Base-by-base conservation (phyloP, 2,797 vertebrate species). In the Triplophysa yarkandensis region DNA sequence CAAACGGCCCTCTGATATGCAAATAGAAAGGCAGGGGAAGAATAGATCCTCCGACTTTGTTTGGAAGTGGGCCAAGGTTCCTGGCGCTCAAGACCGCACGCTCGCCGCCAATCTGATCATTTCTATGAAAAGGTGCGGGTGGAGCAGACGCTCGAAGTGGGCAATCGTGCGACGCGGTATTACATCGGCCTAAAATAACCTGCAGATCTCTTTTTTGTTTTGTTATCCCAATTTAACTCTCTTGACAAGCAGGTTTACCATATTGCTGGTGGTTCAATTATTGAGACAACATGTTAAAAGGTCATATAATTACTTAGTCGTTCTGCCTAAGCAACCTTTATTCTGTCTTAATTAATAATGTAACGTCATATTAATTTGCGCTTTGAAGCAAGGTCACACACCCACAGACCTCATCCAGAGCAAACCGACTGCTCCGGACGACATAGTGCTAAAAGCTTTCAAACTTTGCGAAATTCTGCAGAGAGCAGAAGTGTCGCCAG, bases 1-100 rank as follows among this genome's bases (percentile, higher is more conserved):
- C 97, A 98, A 95, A 97, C 94, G 88, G 85, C 90, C 90, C 90
- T 97, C 94, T 98, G 96, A 97, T 96, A 95, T 97, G 96, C 93
- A 95, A 96, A 98, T 97, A 82, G 80, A 84, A 87, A 90, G 90
- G 85, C 88, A 82, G 84, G 89, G 86, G 90, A 93, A 94, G 92
- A 93, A 91, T 89, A 91, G 91, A 89, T 93, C 88, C 90, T 91
- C 89, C 86, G 87, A 88, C 87, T 90, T 92, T 92, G 91, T 94
- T 95, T 94, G 94, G 93, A 95, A 92, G 88, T 92, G 83, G 91
- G 93, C 93, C 94, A 94, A 94, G 90, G 89, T 91, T 88, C 85
- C 81, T 82, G 68, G 62, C 64, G 77, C 79, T 79, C 34, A 68
- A 87, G 86, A 74, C 77, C 81, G 77, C 67, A 83, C 54, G 55